A percentile compares a stretch with the other conserved stretches of the same genome.
Conservation (phyloP, 1,140 invertebrate genomes). For the Matsumurasca onukii region DNA sequence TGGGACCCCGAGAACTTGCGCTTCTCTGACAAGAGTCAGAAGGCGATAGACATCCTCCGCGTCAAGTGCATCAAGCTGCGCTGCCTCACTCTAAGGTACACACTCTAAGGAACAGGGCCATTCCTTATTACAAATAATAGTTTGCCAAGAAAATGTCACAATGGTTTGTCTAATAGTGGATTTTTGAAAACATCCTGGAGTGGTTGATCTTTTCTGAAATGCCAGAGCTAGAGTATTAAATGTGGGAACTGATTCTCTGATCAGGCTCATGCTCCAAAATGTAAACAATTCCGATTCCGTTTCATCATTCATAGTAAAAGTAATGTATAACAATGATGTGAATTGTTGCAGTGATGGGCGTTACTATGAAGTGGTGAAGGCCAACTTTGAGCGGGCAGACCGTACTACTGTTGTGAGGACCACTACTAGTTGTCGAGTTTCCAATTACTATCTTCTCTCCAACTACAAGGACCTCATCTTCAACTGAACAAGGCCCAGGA, state of each 20-base stretch:
- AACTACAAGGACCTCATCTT: conserved; percentile 96
- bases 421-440: conserved; percentile 88
- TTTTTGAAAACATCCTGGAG: background rate
- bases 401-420: conserved; percentile 94
- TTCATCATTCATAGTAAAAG: too few species aligned
- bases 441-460: conserved; percentile 85
- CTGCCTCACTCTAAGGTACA: conserved; percentile 80
- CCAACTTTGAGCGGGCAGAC: conserved; percentile 98
- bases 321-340: too few species aligned
- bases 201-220: conserved; percentile 21
- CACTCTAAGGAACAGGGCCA: too few species aligned
- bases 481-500: too few species aligned
- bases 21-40: conserved; percentile 99
- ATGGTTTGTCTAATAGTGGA: conserved; percentile 6
- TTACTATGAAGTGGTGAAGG: conserved; percentile 99
- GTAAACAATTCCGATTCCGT: too few species aligned
- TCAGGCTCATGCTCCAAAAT: too few species aligned
- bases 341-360: conserved; percentile 87
- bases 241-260: conserved; percentile 8
- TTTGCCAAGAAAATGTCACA: background rate
- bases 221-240: background rate
- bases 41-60: conserved; percentile 87
- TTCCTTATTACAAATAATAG: too few species aligned
- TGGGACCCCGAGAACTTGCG: conserved; percentile 99
- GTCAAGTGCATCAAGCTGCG: conserved; percentile 85